phyloP scores from a whole-genome alignment of 2,888 invertebrate species.

The Tetropium fuscum region DNA sequence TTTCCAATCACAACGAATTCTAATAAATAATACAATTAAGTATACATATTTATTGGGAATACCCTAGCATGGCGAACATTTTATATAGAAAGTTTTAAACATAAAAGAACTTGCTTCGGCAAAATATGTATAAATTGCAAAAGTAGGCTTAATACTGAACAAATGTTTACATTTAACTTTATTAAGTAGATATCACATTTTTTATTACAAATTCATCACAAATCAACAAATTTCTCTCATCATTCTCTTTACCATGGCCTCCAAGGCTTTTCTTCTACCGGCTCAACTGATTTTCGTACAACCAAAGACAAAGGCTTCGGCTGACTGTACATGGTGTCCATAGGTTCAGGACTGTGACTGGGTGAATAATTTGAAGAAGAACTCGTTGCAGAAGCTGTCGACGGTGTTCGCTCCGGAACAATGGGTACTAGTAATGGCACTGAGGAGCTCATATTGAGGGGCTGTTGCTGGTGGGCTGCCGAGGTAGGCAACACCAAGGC shows the following conservation, averaged over 20 bases:
- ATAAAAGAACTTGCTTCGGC: not conserved
- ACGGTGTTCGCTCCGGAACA: slow-evolving; percentile 77
- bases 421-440: slow-evolving; percentile 80
- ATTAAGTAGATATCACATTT: slow-evolving; percentile 35
- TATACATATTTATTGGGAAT: not conserved
- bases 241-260: slow-evolving; percentile 74
- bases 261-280: slow-evolving; percentile 80
- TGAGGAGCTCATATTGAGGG: slow-evolving; percentile 59
- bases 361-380: slow-evolving; percentile 72
- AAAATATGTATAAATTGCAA: not conserved
- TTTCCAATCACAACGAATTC: slow-evolving; percentile 7
- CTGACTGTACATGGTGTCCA: slow-evolving; percentile 61
- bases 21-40: slow-evolving; percentile 24
- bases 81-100: slow-evolving; percentile 18
- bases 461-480: slow-evolving; percentile 48
- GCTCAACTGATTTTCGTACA: slow-evolving; percentile 72
- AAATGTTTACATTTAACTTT: slow-evolving; percentile 11
- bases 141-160: slow-evolving; percentile 34
- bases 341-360: slow-evolving; percentile 64
- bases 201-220: slow-evolving; percentile 32
- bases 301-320: slow-evolving; percentile 79
- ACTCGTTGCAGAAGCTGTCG: slow-evolving; percentile 77
- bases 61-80: slow-evolving; percentile 5
- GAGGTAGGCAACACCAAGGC: slow-evolving; percentile 81
- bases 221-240: slow-evolving; percentile 7